phyloP scores from a whole-genome alignment of 2,113 vertebrate genomes.

The Pagrus major region DNA sequence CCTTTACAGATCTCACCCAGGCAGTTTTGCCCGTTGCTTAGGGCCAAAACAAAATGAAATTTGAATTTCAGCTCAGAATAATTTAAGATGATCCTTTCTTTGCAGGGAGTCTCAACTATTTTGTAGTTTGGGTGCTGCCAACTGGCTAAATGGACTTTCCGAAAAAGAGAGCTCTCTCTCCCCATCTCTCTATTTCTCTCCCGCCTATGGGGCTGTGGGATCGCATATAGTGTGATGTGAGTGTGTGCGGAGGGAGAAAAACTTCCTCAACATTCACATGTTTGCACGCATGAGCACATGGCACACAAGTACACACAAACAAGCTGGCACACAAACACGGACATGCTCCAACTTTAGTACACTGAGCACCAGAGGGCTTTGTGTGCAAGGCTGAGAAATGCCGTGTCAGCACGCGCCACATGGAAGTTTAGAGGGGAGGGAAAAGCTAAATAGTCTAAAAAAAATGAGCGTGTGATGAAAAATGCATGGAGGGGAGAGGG shows the following conservation, averaged over 20 bases:
- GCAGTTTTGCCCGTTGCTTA: slow-evolving; percentile 69
- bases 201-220: slow-evolving; percentile 51
- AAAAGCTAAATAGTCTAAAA: slow-evolving; percentile 71
- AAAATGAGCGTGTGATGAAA: slow-evolving; percentile 69
- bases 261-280: slow-evolving; percentile 45
- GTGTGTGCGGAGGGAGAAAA: slow-evolving; percentile 26
- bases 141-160: slow-evolving; percentile 52
- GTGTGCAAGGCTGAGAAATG: slow-evolving; percentile 73
- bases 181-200: slow-evolving; percentile 11
- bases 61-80: slow-evolving; percentile 77
- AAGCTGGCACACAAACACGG: slow-evolving; percentile 32
- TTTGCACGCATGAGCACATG: slow-evolving; percentile 35
- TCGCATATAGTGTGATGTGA: slow-evolving; percentile 48
- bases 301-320: slow-evolving; percentile 15
- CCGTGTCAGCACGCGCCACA: slow-evolving; percentile 76
- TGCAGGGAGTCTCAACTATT: slow-evolving; percentile 38
- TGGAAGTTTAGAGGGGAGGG: slow-evolving; percentile 70
- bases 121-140: slow-evolving; percentile 54
- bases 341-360: slow-evolving; percentile 57
- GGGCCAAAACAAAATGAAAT: slow-evolving; percentile 81
- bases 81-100: slow-evolving; percentile 68
- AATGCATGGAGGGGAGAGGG: slow-evolving; percentile 70
- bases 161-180: slow-evolving; percentile 39
- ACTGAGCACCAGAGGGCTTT: slow-evolving; percentile 74
- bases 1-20: slow-evolving; percentile 76